Conservation (phyloP, 2,797 vertebrate genomes). For the Clarias pachynema region DNA sequence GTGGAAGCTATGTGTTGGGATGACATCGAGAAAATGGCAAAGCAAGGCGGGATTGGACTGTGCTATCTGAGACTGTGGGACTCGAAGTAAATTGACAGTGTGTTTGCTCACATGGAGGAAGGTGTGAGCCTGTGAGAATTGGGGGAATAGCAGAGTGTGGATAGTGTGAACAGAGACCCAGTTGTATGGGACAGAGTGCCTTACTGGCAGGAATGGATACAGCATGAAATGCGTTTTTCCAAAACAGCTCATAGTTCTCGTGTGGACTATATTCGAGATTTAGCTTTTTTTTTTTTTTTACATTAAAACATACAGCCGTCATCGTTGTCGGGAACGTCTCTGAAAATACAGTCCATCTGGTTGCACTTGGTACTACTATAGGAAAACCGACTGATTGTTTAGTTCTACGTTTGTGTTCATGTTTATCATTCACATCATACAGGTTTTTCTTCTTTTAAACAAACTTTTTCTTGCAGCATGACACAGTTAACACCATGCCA, state of each 20-base stretch:
- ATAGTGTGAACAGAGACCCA: slow-evolving; percentile 49
- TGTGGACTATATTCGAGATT: not conserved
- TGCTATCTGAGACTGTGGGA: slow-evolving; percentile 38
- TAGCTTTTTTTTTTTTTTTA: not conserved
- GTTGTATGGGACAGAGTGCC: slow-evolving; percentile 76
- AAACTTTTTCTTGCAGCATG: not conserved
- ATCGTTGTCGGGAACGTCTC: slow-evolving; percentile 17
- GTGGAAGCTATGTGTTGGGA: slow-evolving; percentile 1
- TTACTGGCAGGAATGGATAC: slow-evolving; percentile 75
- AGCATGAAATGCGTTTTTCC: slow-evolving; percentile 53
- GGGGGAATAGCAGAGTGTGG: slow-evolving; percentile 51
- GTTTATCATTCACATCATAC: not conserved
- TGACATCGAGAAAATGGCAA: slow-evolving; percentile 13
- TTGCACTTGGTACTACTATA: not conserved
- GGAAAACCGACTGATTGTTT: not conserved
- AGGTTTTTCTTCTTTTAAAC: not conserved
- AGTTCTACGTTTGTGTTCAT: not conserved
- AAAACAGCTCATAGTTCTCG: not conserved
- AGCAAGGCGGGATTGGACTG: slow-evolving; percentile 21
- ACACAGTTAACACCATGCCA: not conserved
- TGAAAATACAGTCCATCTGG: not conserved
- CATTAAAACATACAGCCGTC: slow-evolving; percentile 23
- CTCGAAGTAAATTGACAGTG: slow-evolving; percentile 26
- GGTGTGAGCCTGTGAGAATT: slow-evolving; percentile 58
- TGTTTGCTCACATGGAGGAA: slow-evolving; percentile 32